Conservation (phyloP, 2,797 vertebrate genomes). For the Trematomus bernacchii region DNA sequence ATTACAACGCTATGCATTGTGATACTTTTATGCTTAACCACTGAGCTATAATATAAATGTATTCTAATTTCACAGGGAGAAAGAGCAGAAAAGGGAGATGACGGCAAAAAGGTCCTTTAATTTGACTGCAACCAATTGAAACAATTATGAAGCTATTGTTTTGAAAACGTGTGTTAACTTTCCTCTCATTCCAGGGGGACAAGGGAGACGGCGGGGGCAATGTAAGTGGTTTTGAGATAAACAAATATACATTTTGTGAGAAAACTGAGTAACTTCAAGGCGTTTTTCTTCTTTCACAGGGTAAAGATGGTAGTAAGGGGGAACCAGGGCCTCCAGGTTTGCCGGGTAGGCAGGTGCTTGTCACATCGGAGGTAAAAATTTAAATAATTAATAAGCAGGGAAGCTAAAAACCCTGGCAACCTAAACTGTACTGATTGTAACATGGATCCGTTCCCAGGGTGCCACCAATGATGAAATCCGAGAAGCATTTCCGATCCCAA, state of each 20-base stretch:
- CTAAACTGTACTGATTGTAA: not conserved
- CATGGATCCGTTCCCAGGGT: slow-evolving; percentile 63
- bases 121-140: not conserved
- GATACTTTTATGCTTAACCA: not conserved
- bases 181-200: slow-evolving; percentile 77
- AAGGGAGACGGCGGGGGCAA: slow-evolving; percentile 78
- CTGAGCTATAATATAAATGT: not conserved
- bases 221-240: slow-evolving; percentile 67
- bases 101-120: slow-evolving; percentile 78
- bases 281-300: slow-evolving; percentile 61
- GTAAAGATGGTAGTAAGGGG: slow-evolving; percentile 83
- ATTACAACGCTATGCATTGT: not conserved
- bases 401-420: not conserved
- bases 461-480: slow-evolving; percentile 79
- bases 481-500: slow-evolving; percentile 82
- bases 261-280: slow-evolving; percentile 1
- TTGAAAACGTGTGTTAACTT: not conserved
- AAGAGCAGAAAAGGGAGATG: slow-evolving; percentile 76
- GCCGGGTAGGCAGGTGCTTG: slow-evolving; percentile 81
- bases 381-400: not conserved
- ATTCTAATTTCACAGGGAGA: slow-evolving; percentile 75
- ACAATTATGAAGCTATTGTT: not conserved
- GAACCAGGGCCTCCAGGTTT: slow-evolving; percentile 84
- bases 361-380: slow-evolving; percentile 81
- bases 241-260: not conserved